These are phyloP conservation scores for Heliornis fulica DNA, from an alignment of 2,113 vertebrate species.

Conservation along the genomic window DNA sequence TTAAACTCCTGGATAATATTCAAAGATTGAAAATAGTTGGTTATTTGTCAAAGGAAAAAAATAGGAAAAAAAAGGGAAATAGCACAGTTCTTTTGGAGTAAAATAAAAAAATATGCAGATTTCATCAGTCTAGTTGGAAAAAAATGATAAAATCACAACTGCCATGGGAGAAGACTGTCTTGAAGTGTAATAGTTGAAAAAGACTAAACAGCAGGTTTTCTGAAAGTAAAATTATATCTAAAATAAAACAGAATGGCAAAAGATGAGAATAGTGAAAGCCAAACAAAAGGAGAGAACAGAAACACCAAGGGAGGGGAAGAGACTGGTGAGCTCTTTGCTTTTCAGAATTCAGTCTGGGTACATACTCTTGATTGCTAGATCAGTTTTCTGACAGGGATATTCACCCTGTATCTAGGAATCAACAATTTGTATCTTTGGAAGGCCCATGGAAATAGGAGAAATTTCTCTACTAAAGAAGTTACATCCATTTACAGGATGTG, in stretches of 20 bases:
- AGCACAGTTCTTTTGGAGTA: neutral
- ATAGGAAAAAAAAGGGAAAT: neutral
- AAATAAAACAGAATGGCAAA: slow-evolving; percentile 14
- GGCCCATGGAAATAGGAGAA: neutral
- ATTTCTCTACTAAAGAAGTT: slow-evolving; percentile 1
- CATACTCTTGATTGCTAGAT: neutral
- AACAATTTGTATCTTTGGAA: neutral
- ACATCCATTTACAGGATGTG: slow-evolving; percentile 7
- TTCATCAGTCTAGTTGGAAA: neutral
- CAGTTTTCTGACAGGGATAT: slow-evolving; percentile 11
- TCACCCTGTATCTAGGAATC: neutral
- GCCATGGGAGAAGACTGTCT: neutral
- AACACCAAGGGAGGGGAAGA: neutral
- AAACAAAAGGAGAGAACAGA: slow-evolving; percentile 42
- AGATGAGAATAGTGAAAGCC: slow-evolving; percentile 18
- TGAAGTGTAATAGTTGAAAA: neutral
- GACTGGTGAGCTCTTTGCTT: neutral
- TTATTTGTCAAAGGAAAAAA: neutral
- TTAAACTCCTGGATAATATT: slow-evolving; percentile 4
- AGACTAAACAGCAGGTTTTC: neutral
- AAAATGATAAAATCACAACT: neutral
- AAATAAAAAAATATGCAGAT: neutral
- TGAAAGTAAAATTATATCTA: slow-evolving; percentile 3
- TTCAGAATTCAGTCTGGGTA: neutral
- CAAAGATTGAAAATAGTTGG: neutral